A percentile compares a stretch with the other conserved stretches of the same genome.
Evolutionary conservation across 2,888 invertebrate genomes (phyloP).

Genomic region (Campoletis raptor): DNA sequence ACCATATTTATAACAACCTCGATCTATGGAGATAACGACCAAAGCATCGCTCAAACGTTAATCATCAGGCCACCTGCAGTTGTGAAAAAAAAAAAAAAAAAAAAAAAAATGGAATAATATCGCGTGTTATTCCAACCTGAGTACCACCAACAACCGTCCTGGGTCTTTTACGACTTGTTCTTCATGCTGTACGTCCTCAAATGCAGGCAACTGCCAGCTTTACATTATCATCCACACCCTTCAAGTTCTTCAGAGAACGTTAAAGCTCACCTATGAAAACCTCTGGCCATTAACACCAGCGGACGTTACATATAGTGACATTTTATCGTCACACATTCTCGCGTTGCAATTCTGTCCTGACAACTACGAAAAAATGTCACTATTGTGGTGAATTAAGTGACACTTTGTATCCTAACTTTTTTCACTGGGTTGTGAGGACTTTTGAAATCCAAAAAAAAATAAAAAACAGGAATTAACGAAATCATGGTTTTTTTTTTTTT

Average conservation of each 20-base stretch:
- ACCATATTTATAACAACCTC: conserved; percentile 77
- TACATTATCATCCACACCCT: conserved; percentile 55
- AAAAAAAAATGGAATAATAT: not conserved
- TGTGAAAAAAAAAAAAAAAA: conserved; percentile 1
- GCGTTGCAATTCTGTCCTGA: conserved; percentile 29
- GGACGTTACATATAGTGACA: conserved; percentile 13
- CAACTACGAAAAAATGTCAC: conserved; percentile 13
- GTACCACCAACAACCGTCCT: conserved; percentile 14
- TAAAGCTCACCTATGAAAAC: conserved; percentile 51
- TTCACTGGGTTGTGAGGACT: not conserved
- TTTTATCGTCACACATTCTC: conserved; percentile 23
- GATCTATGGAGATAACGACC: conserved; percentile 78
- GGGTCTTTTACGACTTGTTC: conserved; percentile 40
- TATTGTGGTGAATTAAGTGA: not conserved
- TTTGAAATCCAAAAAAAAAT: not conserved
- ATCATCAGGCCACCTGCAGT: conserved; percentile 76
- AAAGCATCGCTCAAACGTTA: conserved; percentile 75
- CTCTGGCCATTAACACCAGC: conserved; percentile 38
- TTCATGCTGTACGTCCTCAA: conserved; percentile 29
- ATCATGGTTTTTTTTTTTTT: too few relatives aligned
- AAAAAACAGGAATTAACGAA: too few relatives aligned
- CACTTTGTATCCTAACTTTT: not conserved
- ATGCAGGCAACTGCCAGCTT: conserved; percentile 34
- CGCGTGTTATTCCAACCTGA: conserved; percentile 29
- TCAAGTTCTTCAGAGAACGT: conserved; percentile 16